Percentiles rank a stretch among this genome's conserved stretches.
phyloP scores from a whole-genome alignment of 2,888 invertebrate species.

The Eretmocerus hayati region DNA sequence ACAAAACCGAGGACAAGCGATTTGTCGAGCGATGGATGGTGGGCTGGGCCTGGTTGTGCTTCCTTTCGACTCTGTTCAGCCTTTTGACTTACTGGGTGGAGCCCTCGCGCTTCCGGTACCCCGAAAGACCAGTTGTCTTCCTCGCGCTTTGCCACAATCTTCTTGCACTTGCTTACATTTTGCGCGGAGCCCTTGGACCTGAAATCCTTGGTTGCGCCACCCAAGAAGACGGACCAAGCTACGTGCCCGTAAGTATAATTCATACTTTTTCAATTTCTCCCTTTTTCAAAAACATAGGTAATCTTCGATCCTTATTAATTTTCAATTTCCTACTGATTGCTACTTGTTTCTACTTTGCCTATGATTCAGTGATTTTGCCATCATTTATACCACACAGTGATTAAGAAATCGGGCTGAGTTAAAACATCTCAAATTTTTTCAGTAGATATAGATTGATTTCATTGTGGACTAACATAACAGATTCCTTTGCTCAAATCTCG shows the following conservation, averaged over 20 bases:
- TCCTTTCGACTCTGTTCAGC: conserved; percentile 76
- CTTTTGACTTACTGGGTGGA: conserved; percentile 84
- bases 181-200: conserved; percentile 58
- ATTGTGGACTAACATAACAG: too few species aligned
- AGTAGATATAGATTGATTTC: too few species aligned
- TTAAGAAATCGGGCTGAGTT: too few species aligned
- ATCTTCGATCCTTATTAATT: too few species aligned
- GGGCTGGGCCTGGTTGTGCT: conserved; percentile 70
- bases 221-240: conserved; percentile 45
- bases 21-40: conserved; percentile 68
- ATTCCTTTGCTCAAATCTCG: too few species aligned
- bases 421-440: too few species aligned
- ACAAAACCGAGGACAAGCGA: conserved; percentile 60
- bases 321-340: too few species aligned
- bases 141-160: conserved; percentile 81
- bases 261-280: conserved; percentile 1
- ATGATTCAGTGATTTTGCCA: too few species aligned
- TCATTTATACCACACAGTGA: too few species aligned
- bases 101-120: conserved; percentile 82
- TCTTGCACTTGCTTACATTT: conserved; percentile 67
- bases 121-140: conserved; percentile 86
- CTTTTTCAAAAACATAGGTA: too few species aligned
- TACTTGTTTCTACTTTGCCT: too few species aligned
- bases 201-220: conserved; percentile 43
- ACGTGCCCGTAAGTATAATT: conserved; percentile 37